Base-by-base conservation (phyloP, 1,140 invertebrate genomes). In the Piezodorus guildinii region DNA sequence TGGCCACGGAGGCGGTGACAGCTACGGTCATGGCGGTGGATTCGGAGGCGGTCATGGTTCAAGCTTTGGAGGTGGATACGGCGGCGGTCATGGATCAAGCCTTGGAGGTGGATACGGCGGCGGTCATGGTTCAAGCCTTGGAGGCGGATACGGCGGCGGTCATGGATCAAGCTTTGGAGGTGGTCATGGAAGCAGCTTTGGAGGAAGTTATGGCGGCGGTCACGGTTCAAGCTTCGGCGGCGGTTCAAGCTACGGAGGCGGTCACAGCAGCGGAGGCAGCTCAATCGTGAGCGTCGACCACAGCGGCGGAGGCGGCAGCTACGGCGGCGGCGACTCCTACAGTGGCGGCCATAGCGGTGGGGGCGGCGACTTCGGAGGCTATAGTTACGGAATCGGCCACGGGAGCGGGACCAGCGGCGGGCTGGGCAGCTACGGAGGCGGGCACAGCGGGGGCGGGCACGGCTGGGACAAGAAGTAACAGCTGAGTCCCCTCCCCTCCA, bases 241-340 rank as follows among this genome's bases (percentile, higher is more conserved):
- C n/a, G 60, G 51, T 8, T 49, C 62, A 19, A 44, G 62, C 25
- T 39, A 56, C 56, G 45, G 60, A 27, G 59, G 60, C 9, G 64
- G 65, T 10, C 30, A 45, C 39, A 19, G 44, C 61, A 56, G 65
- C n/a, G 65, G 65, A n/a, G 49, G 25, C 27, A 43, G 60, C 19
- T 15, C 21, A 15, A 46, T 51, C n/a, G 43, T 30, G 9, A 30
- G 62, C 19, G 51, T 54, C 23, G 54, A 45, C 14, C 43, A 45
- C 25, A 56, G 62, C 27, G 62, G 65, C 19, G 62, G 62, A 45
- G 62, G 65, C 19, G 52, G 54, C 21, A 44, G 63, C 44, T 39
- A 58, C 16, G n/a, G 44, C 3, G 25, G 61, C 45, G 45, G 61
- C 8, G 21, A 51, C 46, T 8, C 4, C n/a, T 21, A 44, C 60